Evolutionary conservation across 1,140 invertebrate species (phyloP), one percentile per base, ranked within the genome.

Genomic region (Portunus trituberculatus): DNA sequence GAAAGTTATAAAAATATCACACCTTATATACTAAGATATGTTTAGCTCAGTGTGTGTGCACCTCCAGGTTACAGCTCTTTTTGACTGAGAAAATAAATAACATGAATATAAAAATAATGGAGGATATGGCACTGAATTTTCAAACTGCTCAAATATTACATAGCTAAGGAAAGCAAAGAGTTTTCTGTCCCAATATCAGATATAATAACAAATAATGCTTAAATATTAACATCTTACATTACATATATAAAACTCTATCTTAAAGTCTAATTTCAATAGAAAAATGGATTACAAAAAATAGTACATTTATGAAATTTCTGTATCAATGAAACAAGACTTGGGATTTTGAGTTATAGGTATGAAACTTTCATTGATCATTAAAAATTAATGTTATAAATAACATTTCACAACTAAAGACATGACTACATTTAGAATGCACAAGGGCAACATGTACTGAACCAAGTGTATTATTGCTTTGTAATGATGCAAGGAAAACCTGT

Each of bases 1-100:
- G n/a, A 93, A 93, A 93, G 83, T 93, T 93, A 93, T 93, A 93
- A 86, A 93, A 93, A 93, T 87, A 92, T 93, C 86, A 86, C 29
- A 59, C 83, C 83, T 86, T 86, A 83, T 45, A 29, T n/a, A 93
- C 84, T 93, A 93, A 87, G 92, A 93, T 93, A 93, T 93, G 92
- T 93, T 28, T 84, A 84, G 14, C 52, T 87, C 28, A 87, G 92
- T 93, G 32, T 83, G 46, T 31, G 92, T 93, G 83, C 84, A 32
- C 29, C 59, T 59, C 45, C 14, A 16, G 29, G 32, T 31, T 93
- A 46, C 48, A 28, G 29, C 52, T 59, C 83, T 67, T 93, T 86
- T 88, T 59, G 28, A 88, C 48, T 76, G 67, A 91, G 39, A 91
- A 91, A 86, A 88, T 20, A 93, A 86, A 93, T 52, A 86, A 28